Conservation (phyloP, 2,797 vertebrate species). For the Sphenodon punctatus region DNA sequence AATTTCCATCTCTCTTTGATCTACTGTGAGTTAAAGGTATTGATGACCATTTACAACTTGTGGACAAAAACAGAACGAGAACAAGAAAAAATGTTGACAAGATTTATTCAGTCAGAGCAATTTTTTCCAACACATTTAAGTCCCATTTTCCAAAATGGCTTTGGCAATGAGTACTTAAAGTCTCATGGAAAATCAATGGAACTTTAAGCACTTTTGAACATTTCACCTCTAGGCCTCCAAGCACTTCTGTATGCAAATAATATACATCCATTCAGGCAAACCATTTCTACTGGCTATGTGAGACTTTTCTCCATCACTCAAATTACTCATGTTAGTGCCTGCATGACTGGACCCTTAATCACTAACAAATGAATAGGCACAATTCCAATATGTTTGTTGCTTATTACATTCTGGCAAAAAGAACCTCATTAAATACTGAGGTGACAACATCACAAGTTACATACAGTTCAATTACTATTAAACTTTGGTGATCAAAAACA, state of each 20-base stretch:
- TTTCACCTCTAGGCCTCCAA: background rate
- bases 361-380: background rate
- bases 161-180: too few species aligned
- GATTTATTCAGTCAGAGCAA: background rate
- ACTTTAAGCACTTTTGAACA: too few species aligned
- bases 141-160: too few species aligned
- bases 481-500: background rate
- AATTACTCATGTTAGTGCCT: background rate
- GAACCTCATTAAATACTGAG: background rate
- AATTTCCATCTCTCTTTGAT: too few species aligned
- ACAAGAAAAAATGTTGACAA: background rate
- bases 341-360: background rate
- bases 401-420: background rate
- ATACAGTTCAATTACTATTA: accelerated
- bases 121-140: too few species aligned
- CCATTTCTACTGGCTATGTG: background rate
- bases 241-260: background rate
- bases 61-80: background rate
- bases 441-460: background rate
- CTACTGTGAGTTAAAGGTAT: too few species aligned
- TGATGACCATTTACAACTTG: background rate
- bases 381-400: background rate
- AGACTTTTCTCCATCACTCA: background rate
- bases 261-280: background rate
- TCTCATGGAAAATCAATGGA: too few species aligned